These are phyloP conservation scores for Heliconius aoede DNA, from an alignment of 2,888 invertebrate genomes.

Conservation along the genomic window DNA sequence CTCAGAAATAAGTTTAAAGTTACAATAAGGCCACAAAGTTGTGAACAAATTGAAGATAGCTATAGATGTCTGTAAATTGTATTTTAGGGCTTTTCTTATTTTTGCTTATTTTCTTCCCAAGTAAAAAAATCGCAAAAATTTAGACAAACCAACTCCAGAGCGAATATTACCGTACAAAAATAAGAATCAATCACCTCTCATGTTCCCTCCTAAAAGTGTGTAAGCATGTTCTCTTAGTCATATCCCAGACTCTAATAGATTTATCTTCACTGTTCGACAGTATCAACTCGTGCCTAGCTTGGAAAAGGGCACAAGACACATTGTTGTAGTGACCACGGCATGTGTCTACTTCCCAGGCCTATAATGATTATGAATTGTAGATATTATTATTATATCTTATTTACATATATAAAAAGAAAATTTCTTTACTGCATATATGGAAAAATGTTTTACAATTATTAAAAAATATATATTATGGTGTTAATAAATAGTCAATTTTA, in stretches of 20 bases:
- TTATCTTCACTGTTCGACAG: conserved; percentile 99
- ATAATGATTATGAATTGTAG: conserved; percentile 16
- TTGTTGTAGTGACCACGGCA: conserved; percentile 99
- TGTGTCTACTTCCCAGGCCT: conserved; percentile 99
- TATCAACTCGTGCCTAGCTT: conserved; percentile 98
- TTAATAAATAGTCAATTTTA: too few relatives aligned
- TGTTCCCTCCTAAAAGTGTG: conserved; percentile 97
- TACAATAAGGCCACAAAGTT: too few relatives aligned
- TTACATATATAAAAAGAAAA: too few relatives aligned
- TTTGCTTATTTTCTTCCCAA: background rate
- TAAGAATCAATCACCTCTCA: conserved; percentile 83
- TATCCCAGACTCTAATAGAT: conserved; percentile 99
- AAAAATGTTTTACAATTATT: too few relatives aligned
- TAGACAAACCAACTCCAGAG: too few relatives aligned
- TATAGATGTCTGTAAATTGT: too few relatives aligned
- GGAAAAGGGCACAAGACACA: conserved; percentile 98
- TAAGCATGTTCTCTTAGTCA: conserved; percentile 96
- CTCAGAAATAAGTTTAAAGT: too few relatives aligned
- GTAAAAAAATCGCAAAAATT: background rate
- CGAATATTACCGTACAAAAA: background rate
- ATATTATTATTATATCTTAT: too few relatives aligned
- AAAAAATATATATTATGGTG: too few relatives aligned
- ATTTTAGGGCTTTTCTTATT: too few relatives aligned
- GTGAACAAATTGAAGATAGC: too few relatives aligned
- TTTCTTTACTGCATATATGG: too few relatives aligned